phyloP scores from a whole-genome alignment of 2,797 vertebrate genomes.

The Argyrosomus regius region DNA sequence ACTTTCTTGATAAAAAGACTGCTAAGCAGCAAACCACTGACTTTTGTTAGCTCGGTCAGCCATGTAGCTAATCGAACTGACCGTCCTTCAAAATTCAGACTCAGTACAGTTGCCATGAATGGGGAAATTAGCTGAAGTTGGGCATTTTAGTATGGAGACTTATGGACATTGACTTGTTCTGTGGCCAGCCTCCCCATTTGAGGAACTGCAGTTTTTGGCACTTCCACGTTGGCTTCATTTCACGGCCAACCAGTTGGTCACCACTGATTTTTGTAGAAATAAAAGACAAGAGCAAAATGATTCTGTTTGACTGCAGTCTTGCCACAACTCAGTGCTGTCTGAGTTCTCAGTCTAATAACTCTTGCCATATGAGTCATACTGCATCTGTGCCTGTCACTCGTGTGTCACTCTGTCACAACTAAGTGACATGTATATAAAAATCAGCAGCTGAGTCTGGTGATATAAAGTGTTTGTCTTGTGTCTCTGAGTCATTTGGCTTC shows the following conservation, averaged over 20 bases:
- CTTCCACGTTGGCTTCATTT: no score
- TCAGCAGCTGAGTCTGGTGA: conserved; percentile 13
- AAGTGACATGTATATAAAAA: conserved; percentile 18
- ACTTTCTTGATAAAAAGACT: no score
- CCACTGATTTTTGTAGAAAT: neutral
- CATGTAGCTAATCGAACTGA: no score
- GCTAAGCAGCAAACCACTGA: no score
- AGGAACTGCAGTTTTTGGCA: no score
- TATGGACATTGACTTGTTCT: no score
- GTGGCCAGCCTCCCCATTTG: no score
- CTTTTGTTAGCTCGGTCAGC: no score
- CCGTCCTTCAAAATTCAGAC: no score
- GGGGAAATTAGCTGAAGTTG: no score
- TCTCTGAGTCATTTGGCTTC: conserved; percentile 31
- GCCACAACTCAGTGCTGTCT: neutral
- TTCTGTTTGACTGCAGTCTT: neutral
- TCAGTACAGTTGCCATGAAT: no score
- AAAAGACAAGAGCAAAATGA: neutral
- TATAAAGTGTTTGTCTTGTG: conserved; percentile 5
- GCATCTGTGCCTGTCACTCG: conserved; percentile 20
- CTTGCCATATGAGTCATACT: conserved; percentile 4
- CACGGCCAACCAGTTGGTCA: neutral
- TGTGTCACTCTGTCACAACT: conserved; percentile 27
- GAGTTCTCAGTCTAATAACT: neutral
- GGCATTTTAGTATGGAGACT: no score